Evolutionary conservation across 35 echinoderm and acorn worm genomes (phyloP), one percentile per base, ranked within the genome.

Genomic region (Heliocidaris tuberculata): DNA sequence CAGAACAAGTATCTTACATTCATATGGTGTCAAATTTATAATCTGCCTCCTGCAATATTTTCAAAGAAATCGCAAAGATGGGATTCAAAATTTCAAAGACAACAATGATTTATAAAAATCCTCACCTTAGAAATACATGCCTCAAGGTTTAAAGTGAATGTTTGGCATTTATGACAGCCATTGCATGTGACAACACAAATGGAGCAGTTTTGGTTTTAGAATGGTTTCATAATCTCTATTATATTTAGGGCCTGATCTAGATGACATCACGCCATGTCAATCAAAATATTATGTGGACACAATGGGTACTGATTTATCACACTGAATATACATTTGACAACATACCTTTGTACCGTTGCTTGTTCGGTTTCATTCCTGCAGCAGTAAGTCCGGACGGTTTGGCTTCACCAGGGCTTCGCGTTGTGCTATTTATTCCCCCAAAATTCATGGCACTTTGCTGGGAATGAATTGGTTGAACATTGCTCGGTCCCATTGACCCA

Each of bases 381-480:
- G 91, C 91, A 31, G 91, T 59, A 13, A 93, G 91, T 93, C 91
- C 91, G 50, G 91, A 93, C 91, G 91, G 91, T 31, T 93, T 93
- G 91, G 91, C 91, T 31, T 93, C 91, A 59, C 91, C 91, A 21
- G 91, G 47, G 91, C 50, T 93, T 59, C 91, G 91, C 21, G 91
- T 93, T 11, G 91, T 93, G 91, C 91, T 93, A 48, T 93, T 93
- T 93, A 93, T 93, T 52, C 91, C 91, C 50, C 31, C 91, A 59
- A 93, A 93, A 93, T 93, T 93, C 91, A 93, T 59, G 50, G 91
- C 91, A 93, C 91, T 93, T 59, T 93, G 91, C 48, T 93, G 91
- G 48, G 91, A 93, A 93, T 93, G 91, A 59, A 93, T 93, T 2
- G 91, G 91, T 42, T 93, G 91, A 30, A 93, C 91, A n/a, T 13